Conservation (phyloP, 2,888 invertebrate genomes). For the Orthonychiurus folsomi region DNA sequence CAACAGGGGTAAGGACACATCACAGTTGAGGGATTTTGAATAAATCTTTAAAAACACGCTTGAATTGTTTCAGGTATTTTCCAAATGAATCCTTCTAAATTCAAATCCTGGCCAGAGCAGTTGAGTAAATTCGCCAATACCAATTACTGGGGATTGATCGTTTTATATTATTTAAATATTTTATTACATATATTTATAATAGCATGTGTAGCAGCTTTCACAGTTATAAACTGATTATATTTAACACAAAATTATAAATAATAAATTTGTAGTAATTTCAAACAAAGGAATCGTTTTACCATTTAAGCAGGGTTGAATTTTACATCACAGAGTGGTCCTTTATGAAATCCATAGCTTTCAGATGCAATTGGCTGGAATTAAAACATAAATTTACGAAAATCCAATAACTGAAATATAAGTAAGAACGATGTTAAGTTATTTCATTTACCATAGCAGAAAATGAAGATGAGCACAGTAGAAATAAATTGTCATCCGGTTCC, state of each 20-base stretch:
- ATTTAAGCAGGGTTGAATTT: background rate
- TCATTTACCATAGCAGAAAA: constrained; percentile 14
- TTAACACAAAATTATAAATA: background rate
- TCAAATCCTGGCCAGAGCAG: background rate
- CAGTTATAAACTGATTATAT: background rate
- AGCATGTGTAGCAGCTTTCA: background rate
- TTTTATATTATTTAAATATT: too few relatives aligned
- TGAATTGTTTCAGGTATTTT: too few relatives aligned
- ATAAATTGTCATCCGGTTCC: constrained; percentile 23
- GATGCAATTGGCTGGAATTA: too few relatives aligned
- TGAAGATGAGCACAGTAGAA: constrained; percentile 14
- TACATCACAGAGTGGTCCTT: background rate
- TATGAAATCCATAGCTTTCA: too few relatives aligned
- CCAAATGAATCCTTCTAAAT: background rate
- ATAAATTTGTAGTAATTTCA: background rate
- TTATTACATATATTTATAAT: background rate
- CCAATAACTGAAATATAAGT: background rate
- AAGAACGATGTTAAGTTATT: background rate
- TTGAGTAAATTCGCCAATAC: too few relatives aligned
- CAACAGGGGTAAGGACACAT: too few relatives aligned
- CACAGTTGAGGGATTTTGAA: too few relatives aligned
- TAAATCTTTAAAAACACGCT: background rate
- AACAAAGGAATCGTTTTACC: background rate
- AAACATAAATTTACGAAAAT: background rate
- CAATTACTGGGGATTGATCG: too few relatives aligned